Base-by-base conservation (phyloP, 2,888 invertebrate species). In the Chorisops tibialis region DNA sequence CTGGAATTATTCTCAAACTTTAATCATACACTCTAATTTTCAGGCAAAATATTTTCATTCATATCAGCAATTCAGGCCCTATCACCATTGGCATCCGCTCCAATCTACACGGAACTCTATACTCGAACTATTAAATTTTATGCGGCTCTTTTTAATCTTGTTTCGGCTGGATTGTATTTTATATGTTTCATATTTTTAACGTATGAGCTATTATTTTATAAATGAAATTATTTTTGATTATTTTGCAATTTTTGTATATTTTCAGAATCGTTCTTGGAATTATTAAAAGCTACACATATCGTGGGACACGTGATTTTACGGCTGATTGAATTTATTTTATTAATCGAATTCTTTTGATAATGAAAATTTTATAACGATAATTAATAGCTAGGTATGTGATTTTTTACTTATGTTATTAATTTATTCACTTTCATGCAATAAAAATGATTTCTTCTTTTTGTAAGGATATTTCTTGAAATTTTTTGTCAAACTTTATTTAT, bases 31-130 rank as follows among this genome's bases (percentile, higher is more conserved):
- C 9, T 30, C 19, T 19, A 19, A 39, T 12, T 60, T 67, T 18
- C 21, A 76, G 76, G 86, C 4, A 87, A 87, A 78, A 81, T 88
- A 14, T 89, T 87, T 70, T 84, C 89, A 0, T 74, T 89, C 58
- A 83, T 86, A 66, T 83, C 87, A 3, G 83, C 85, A 0, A 71
- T 87, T 59, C 89, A 89, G 76, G 84, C 86, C 18, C 66, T 84
- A 12, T 80, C 84, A 12, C 86, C 86, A 0, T 74, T 89, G 45
- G 70, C 83, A 1, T 81, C 86, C 6, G 81, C 86, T 1, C 81
- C 87, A 0, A 64, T 88, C 0, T 91, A 85, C 73, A 86, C 84
- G 35, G 72, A 81, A 1, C 74, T 89, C 3, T 91, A 89, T 68
- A 79, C 14, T 72, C 84, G 62, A 59, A 77, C 59, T 69, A 73